Evolutionary conservation across 2,888 invertebrate species (phyloP), one percentile per base, ranked within the genome.

Genomic region (Teleiodes luculella): DNA sequence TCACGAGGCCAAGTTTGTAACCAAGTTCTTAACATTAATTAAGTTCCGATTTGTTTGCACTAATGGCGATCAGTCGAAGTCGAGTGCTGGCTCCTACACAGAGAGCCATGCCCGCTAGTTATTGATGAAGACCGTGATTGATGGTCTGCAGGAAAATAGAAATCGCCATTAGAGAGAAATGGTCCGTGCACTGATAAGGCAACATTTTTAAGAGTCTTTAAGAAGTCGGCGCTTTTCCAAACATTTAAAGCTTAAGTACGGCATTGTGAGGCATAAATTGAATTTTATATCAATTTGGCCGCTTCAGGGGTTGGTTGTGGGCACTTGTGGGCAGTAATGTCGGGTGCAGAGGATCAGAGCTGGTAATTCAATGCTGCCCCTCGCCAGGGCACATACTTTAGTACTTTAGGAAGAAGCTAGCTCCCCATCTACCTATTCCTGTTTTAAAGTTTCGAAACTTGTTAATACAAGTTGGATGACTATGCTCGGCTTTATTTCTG

Each of bases 1-100:
- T 74, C 74, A 76, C 73, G 73, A 16, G 73, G 62, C 64, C 62
- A 64, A 68, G 68, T 68, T 70, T 67, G 66, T 53, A 45, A 56
- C 37, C 30, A 16, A 30, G 39, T 58, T 64, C 63, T 70, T 61
- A 58, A 59, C 63, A 65, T 64, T 63, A 64, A 66, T 64, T 57
- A 63, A 55, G 65, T 70, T 72, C 66, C 66, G 65, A 72, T 72
- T 70, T 69, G 64, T 65, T 60, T 70, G 65, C 56, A 55, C 67
- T 67, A 65, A 65, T 68, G 65, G 35, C 30, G n/a, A 37, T 7
- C 61, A 11, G 46, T 28, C 33, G 33, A 13, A 43, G 20, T 24
- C 20, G 28, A n/a, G 4, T 28, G 63, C 61, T 56, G 52, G 56
- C 63, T 57, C 48, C 53, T 57, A 62, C 57, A 61, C 57, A 20